These are phyloP conservation scores for Drosophila orena DNA, from an alignment of 1,140 invertebrate genomes.

Conservation along the genomic window DNA sequence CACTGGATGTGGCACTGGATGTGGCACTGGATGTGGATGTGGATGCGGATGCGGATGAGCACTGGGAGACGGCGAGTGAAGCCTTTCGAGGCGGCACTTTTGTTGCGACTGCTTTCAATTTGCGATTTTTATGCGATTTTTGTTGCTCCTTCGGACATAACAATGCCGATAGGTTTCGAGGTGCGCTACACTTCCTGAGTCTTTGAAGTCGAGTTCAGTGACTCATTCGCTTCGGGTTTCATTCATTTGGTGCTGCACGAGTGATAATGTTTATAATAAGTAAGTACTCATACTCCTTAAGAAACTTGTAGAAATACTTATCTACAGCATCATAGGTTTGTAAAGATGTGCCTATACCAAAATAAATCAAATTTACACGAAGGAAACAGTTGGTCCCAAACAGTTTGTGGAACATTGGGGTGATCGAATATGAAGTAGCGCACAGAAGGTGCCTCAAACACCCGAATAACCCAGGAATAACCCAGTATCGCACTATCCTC, in stretches of 20 bases:
- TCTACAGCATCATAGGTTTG: too few relatives aligned
- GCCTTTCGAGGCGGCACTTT: slow-evolving; percentile 57
- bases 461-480: neutral
- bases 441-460: neutral
- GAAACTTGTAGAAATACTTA: too few relatives aligned
- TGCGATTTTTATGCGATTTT: slow-evolving; percentile 72
- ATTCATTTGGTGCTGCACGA: neutral
- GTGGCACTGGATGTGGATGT: neutral
- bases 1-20: neutral
- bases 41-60: neutral
- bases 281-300: too few relatives aligned
- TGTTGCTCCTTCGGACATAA: slow-evolving; percentile 48
- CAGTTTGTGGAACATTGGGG: too few relatives aligned
- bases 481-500: slow-evolving; percentile 6
- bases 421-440: neutral
- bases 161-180: slow-evolving; percentile 19
- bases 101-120: slow-evolving; percentile 64
- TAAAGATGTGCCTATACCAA: too few relatives aligned
- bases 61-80: slow-evolving; percentile 6
- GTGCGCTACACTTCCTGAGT: slow-evolving; percentile 11
- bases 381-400: too few relatives aligned
- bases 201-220: too few relatives aligned
- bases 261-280: too few relatives aligned
- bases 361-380: too few relatives aligned
- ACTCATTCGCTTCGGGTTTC: too few relatives aligned